Conservation (phyloP, 2,113 vertebrate genomes). For the Catharus bicknelli region DNA sequence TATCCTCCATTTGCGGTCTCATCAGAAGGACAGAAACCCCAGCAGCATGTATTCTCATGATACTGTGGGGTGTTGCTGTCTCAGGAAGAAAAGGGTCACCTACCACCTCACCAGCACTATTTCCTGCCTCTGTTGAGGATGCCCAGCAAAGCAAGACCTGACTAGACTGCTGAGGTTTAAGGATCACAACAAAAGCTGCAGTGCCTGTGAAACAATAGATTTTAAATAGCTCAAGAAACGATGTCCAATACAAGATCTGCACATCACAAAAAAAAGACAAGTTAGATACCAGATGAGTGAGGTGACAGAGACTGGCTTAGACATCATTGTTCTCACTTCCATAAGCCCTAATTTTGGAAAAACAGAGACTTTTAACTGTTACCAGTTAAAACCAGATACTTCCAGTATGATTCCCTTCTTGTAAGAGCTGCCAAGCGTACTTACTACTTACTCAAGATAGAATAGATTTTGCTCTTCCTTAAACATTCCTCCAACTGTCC, state of each 20-base stretch:
- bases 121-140: constrained; percentile 40
- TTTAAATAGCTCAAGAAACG: background rate
- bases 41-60: background rate
- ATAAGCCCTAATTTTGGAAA: background rate
- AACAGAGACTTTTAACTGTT: background rate
- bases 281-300: background rate
- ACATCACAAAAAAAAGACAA: background rate
- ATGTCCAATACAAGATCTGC: background rate
- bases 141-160: background rate
- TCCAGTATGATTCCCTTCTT: background rate
- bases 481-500: constrained; percentile 15
- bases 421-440: background rate
- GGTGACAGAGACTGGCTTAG: background rate
- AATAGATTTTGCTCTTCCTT: background rate
- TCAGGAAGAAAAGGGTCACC: constrained; percentile 46
- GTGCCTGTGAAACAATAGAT: constrained; percentile 23
- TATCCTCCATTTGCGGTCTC: background rate
- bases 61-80: background rate
- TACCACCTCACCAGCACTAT: background rate
- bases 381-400: background rate
- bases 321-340: background rate
- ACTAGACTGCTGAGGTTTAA: constrained; percentile 26
- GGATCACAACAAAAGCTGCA: constrained; percentile 29
- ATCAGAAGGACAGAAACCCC: constrained; percentile 9
- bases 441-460: background rate